Conservation (phyloP, 2,113 vertebrate species). For the Chaenogobius annularis region DNA sequence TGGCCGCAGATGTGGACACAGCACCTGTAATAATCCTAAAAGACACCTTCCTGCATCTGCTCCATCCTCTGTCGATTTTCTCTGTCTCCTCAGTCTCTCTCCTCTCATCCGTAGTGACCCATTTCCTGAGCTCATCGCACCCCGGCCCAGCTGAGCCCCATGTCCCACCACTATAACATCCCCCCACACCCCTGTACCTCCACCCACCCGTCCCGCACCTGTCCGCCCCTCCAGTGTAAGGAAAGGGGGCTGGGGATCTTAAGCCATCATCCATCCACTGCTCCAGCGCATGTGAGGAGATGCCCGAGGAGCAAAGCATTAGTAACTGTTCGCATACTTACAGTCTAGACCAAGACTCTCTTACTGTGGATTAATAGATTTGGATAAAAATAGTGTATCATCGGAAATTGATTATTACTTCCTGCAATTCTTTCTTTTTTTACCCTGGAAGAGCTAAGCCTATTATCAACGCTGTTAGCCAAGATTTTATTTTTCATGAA, state of each 20-base stretch:
- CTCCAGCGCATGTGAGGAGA: slow-evolving; percentile 18
- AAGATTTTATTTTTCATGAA: background rate
- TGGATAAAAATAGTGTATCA: slow-evolving; percentile 7
- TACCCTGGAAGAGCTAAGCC: background rate
- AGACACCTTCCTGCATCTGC: slow-evolving; percentile 58
- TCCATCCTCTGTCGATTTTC: slow-evolving; percentile 45
- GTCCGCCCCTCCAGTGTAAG: slow-evolving; percentile 34
- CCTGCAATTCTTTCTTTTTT: slow-evolving; percentile 1
- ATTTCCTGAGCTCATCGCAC: slow-evolving; percentile 70
- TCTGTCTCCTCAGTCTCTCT: slow-evolving; percentile 47
- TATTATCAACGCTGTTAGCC: background rate
- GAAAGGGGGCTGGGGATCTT: slow-evolving; percentile 30
- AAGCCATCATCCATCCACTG: slow-evolving; percentile 52
- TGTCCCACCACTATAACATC: slow-evolving; percentile 59
- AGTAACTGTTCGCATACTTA: slow-evolving; percentile 10
- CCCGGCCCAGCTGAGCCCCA: slow-evolving; percentile 72
- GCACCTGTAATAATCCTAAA: slow-evolving; percentile 69
- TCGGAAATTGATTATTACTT: slow-evolving; percentile 5
- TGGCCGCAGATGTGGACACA: slow-evolving; percentile 58
- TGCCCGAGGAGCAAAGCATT: slow-evolving; percentile 11
- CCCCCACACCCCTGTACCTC: slow-evolving; percentile 44
- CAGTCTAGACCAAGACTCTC: slow-evolving; percentile 2
- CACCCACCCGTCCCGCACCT: slow-evolving; percentile 54
- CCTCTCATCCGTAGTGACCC: slow-evolving; percentile 71
- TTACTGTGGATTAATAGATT: slow-evolving; percentile 5